Percentiles rank a stretch among this genome's conserved stretches.
Evolutionary conservation across 2,797 vertebrate species (phyloP).

Genomic region (Phrynocephalus guinanensis): DNA sequence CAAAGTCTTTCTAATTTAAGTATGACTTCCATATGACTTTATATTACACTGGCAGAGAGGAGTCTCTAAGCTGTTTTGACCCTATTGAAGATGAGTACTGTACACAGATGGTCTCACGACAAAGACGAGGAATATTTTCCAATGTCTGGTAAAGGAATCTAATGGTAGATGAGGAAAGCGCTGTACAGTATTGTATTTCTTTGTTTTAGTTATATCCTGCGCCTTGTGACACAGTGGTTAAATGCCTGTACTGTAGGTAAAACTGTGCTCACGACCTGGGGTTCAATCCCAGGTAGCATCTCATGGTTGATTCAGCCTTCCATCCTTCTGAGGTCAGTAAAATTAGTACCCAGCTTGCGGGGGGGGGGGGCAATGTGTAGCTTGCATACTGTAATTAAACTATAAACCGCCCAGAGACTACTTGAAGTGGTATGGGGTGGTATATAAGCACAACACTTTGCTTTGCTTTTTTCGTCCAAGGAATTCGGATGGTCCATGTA

Average conservation of each 20-base stretch:
- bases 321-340: no score
- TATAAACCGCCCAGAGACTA: no score
- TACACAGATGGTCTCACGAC: background rate
- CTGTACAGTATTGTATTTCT: background rate
- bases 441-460: no score
- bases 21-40: background rate
- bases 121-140: background rate
- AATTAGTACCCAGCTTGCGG: no score
- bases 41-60: background rate
- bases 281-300: no score
- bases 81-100: background rate
- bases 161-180: background rate
- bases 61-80: background rate
- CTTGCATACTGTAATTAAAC: no score
- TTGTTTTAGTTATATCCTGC: background rate
- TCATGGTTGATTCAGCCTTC: no score
- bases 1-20: background rate
- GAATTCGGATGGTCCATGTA: background rate
- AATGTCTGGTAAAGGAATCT: background rate
- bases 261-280: no score
- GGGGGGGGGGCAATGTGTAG: no score
- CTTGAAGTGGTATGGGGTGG: no score
- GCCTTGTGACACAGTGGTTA: no score
- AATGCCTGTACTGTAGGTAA: no score
- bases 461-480: background rate